phyloP scores from a whole-genome alignment of 2,888 invertebrate genomes.

The Neuroscelio doddi region DNA sequence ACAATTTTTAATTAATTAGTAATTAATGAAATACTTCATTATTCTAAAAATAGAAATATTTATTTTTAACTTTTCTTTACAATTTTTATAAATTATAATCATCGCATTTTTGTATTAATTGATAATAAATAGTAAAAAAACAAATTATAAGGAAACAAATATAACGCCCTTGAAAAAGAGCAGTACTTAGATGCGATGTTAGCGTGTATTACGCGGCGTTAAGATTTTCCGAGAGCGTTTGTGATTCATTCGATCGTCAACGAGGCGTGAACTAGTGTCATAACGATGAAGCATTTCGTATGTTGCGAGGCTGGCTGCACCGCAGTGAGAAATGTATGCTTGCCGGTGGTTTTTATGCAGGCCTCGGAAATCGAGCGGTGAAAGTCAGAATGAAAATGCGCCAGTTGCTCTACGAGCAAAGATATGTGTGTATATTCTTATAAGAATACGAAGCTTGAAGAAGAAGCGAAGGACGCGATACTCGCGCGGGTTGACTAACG shows the following conservation, averaged over 20 bases:
- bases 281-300: constrained; percentile 11
- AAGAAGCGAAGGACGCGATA: constrained; percentile 39
- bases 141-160: too few relatives aligned
- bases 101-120: too few relatives aligned
- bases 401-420: too few relatives aligned
- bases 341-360: constrained; percentile 12
- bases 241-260: constrained; percentile 8
- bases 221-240: neutral
- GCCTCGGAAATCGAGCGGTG: constrained; percentile 33
- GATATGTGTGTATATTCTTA: neutral
- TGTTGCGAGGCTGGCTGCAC: constrained; percentile 1
- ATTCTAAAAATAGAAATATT: too few relatives aligned
- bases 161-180: neutral
- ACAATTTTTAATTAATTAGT: too few relatives aligned
- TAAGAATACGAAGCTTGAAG: constrained; percentile 12
- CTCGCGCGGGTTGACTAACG: too few relatives aligned
- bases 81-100: too few relatives aligned
- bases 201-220: neutral
- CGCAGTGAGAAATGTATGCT: constrained; percentile 22
- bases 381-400: constrained; percentile 38
- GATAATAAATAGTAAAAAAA: too few relatives aligned
- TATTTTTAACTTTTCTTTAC: too few relatives aligned
- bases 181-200: neutral
- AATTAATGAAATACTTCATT: too few relatives aligned
- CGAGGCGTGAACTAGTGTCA: constrained; percentile 3